Evolutionary conservation across 2,797 vertebrate species (phyloP), one percentile per base, ranked within the genome.

Genomic region (Denticeps clupeoides): DNA sequence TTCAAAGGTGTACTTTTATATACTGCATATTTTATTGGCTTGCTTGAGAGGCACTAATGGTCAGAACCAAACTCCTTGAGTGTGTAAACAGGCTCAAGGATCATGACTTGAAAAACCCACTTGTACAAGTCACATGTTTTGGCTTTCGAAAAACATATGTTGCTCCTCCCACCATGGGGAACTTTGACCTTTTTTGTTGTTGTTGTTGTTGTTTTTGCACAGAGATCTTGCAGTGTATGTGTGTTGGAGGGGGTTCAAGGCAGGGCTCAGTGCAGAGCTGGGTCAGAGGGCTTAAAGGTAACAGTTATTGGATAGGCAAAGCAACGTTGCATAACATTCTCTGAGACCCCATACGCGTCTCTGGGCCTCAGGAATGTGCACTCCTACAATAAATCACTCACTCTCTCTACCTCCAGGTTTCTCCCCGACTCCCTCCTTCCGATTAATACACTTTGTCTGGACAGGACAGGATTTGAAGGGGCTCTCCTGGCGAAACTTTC

Each of bases 361-460:
- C 47, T 11, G 47, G 27, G 58, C 58, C 59, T 18, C 53, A 55
- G 63, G 71, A 72, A 75, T 74, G 70, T 71, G 49, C 22, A 13
- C 59, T 53, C 58, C 72, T 69, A 77, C 73, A 66, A 54, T 59
- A 45, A 37, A 46, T 60, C 65, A 71, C 75, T 69, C 64, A 71
- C 50, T 63, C 69, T 24, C 47, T 35, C 48, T 47, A 47, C 44
- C 15, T 22, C 24, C n/a, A 33, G 33, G 35, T 21, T 22, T 33
- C 4, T 49, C 40, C 24, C 35, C 15, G 9, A 15, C 22, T 16
- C 41, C 58, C 55, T 43, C 46, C 21, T 51, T 21, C 4, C 5
- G 23, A 7, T 11, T 19, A 15, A n/a, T 11, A 22, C 22, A 23
- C 6, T 16, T 12, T 43, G 22, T 43, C 5, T 55, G 26, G 18